Percentiles rank a stretch among this genome's conserved stretches.
Conservation (phyloP, 2,888 invertebrate genomes). For the Zelleria hepariella region DNA sequence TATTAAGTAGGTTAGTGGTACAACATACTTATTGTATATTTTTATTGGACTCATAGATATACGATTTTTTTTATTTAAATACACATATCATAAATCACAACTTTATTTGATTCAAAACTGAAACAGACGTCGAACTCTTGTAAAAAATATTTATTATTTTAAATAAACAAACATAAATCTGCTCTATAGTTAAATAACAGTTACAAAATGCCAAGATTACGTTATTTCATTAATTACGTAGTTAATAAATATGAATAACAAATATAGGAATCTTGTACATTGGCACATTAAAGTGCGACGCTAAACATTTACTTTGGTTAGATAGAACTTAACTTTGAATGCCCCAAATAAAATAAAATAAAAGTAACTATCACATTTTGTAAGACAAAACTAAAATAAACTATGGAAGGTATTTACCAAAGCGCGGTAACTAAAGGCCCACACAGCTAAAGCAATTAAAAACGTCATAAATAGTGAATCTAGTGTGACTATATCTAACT, state of each 20-base stretch:
- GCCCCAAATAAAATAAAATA: background rate
- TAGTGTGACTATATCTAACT: background rate
- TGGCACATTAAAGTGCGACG: background rate
- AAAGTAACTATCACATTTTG: background rate
- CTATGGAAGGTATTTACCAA: background rate
- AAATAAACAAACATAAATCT: background rate
- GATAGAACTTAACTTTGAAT: background rate
- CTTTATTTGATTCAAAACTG: background rate
- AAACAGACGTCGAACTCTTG: background rate
- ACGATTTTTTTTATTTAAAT: background rate
- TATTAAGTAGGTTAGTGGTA: background rate
- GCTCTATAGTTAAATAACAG: background rate
- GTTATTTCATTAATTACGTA: background rate
- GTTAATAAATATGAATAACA: background rate
- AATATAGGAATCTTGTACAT: conserved; percentile 3
- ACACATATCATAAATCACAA: background rate
- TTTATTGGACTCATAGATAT: background rate
- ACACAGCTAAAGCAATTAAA: background rate
- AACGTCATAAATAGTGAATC: background rate
- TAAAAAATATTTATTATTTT: background rate
- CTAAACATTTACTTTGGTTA: background rate
- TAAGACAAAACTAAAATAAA: background rate
- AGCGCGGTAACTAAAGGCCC: background rate
- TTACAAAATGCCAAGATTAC: background rate
- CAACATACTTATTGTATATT: background rate